Conservation (phyloP, 92 coral and sea anemone genomes). For the Phenganax stokvisi region DNA sequence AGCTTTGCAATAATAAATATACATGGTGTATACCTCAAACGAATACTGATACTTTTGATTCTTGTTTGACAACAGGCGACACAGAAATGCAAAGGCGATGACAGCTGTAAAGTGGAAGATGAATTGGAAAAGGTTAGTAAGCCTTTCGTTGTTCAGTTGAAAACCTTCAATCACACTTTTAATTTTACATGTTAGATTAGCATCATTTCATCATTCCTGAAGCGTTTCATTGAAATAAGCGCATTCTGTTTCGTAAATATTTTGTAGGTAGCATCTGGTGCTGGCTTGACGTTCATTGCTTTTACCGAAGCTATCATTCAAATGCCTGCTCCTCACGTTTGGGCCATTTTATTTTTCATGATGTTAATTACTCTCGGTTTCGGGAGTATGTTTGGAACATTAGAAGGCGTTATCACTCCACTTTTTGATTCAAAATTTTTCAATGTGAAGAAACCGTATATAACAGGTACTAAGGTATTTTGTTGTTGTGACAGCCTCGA, state of each 20-base stretch:
- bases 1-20: too few species aligned
- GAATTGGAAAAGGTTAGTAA: slow-evolving; percentile 12
- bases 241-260: not conserved
- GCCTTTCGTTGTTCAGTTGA: not conserved
- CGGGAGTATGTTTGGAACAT: slow-evolving; percentile 93
- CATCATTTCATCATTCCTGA: not conserved
- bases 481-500: too few species aligned
- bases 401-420: slow-evolving; percentile 90
- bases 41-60: not conserved
- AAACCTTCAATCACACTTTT: not conserved
- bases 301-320: slow-evolving; percentile 86
- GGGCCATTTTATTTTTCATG: slow-evolving; percentile 91
- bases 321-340: slow-evolving; percentile 78
- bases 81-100: slow-evolving; percentile 11
- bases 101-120: not conserved
- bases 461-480: slow-evolving; percentile 56
- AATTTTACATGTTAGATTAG: not conserved
- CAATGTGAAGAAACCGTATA: slow-evolving; percentile 69
- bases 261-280: slow-evolving; percentile 74
- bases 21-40: too few species aligned
- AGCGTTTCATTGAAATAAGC: not conserved
- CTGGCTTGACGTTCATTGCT: slow-evolving; percentile 91
- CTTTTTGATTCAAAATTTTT: slow-evolving; percentile 78
- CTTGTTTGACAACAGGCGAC: slow-evolving; percentile 8
- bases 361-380: slow-evolving; percentile 91